These are phyloP conservation scores for Anabacerthia variegaticeps DNA, from an alignment of 2,797 vertebrate species.

Conservation along the genomic window DNA sequence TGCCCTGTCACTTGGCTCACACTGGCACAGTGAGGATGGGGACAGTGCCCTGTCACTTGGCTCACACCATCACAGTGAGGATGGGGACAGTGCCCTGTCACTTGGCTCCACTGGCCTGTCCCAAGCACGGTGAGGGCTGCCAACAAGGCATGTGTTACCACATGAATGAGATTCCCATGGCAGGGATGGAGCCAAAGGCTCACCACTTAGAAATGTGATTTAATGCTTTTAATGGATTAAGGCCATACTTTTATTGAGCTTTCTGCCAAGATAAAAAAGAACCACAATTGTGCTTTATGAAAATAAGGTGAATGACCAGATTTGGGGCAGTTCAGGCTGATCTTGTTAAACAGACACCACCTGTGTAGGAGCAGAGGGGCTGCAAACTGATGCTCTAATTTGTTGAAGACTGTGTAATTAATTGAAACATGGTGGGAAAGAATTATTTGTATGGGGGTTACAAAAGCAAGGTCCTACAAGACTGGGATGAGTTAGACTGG, in stretches of 20 bases:
- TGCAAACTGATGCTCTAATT: neutral
- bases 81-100: fast-evolving
- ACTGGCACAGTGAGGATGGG: too few relatives aligned
- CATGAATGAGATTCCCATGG: neutral
- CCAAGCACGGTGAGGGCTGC: neutral
- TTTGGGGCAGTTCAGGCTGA: neutral
- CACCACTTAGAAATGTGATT: neutral
- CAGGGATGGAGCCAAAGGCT: neutral
- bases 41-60: too few relatives aligned
- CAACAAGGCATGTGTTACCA: neutral
- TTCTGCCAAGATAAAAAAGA: neutral
- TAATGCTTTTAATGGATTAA: neutral
- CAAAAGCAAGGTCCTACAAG: neutral
- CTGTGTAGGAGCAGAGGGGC: neutral
- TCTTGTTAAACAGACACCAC: neutral
- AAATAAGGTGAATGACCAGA: neutral
- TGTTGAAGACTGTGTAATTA: neutral
- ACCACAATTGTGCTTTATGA: neutral
- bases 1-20: neutral
- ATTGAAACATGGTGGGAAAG: neutral
- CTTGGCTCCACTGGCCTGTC: neutral
- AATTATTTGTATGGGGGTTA: neutral
- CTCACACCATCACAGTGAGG: fast-evolving
- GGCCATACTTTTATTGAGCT: neutral
- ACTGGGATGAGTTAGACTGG: neutral